A percentile compares a stretch with the other conserved stretches of the same genome.
Conservation (phyloP, 2,113 vertebrate species). For the Colinus virginianus region DNA sequence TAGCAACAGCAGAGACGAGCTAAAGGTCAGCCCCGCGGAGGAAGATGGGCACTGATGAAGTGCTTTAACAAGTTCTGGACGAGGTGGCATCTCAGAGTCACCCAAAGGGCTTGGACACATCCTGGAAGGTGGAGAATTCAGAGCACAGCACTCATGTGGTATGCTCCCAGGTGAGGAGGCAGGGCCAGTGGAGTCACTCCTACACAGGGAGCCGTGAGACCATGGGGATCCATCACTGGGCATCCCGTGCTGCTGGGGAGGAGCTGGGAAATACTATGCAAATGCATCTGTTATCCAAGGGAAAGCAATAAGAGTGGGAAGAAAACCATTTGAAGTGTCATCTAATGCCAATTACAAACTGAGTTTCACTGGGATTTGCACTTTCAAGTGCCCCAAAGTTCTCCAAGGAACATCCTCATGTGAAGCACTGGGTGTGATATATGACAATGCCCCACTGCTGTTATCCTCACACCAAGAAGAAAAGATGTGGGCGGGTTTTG, state of each 20-base stretch:
- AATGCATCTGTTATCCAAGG: not conserved
- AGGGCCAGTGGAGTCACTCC: not conserved
- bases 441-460: not conserved
- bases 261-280: not conserved
- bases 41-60: conserved; percentile 74
- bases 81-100: conserved; percentile 70
- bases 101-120: not conserved
- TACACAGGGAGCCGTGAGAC: not conserved
- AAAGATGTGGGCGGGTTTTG: not conserved
- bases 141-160: not conserved
- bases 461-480: not conserved
- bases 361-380: not conserved
- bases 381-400: not conserved
- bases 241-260: not conserved
- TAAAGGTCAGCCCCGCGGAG: conserved; percentile 78
- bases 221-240: not conserved
- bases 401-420: not conserved
- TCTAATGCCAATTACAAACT: conserved; percentile 45
- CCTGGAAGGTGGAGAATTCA: not conserved
- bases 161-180: not conserved
- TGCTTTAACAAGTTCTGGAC: conserved; percentile 76
- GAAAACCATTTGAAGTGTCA: not conserved
- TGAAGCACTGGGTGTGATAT: rapidly evolving
- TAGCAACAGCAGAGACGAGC: conserved; percentile 72
- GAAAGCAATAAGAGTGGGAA: not conserved